phyloP scores from a whole-genome alignment of 2,888 invertebrate species.

The Gymnosoma rotundatum region DNA sequence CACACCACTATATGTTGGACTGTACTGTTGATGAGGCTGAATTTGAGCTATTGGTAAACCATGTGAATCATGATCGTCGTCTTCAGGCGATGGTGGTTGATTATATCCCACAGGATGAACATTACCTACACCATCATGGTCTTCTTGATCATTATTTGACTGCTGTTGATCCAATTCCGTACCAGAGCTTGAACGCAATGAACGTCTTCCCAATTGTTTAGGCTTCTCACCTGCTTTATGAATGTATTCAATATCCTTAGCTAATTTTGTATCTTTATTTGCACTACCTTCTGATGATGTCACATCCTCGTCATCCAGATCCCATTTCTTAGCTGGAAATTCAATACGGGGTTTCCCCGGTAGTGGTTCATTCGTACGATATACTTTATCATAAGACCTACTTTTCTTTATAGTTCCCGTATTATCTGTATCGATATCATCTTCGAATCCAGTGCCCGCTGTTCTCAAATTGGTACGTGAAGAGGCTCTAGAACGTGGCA shows the following conservation, averaged over 20 bases:
- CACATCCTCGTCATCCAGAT: conserved; percentile 87
- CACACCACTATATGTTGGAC: conserved; percentile 81
- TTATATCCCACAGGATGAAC: conserved; percentile 76
- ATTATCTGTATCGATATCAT: conserved; percentile 83
- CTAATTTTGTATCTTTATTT: conserved; percentile 85
- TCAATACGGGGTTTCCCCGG: conserved; percentile 87
- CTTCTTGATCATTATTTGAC: conserved; percentile 69
- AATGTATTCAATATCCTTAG: conserved; percentile 86
- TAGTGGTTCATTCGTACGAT: conserved; percentile 92
- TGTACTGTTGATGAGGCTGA: conserved; percentile 76
- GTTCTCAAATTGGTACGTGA: conserved; percentile 84
- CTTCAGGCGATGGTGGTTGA: conserved; percentile 77
- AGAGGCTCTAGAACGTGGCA: conserved; percentile 85
- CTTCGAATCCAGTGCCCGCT: conserved; percentile 82
- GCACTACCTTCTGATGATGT: conserved; percentile 85
- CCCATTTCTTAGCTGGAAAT: conserved; percentile 92
- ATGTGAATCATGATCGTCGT: conserved; percentile 70
- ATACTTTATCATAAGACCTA: conserved; percentile 90
- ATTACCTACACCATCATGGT: conserved; percentile 64
- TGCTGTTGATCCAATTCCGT: conserved; percentile 75
- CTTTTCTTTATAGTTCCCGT: conserved; percentile 85
- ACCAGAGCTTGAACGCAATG: conserved; percentile 83
- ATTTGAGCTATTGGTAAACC: conserved; percentile 33
- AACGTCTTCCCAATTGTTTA: conserved; percentile 85
- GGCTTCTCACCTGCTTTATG: conserved; percentile 83